phyloP scores from a whole-genome alignment of 1,140 invertebrate genomes.

The Ooceraea biroi region DNA sequence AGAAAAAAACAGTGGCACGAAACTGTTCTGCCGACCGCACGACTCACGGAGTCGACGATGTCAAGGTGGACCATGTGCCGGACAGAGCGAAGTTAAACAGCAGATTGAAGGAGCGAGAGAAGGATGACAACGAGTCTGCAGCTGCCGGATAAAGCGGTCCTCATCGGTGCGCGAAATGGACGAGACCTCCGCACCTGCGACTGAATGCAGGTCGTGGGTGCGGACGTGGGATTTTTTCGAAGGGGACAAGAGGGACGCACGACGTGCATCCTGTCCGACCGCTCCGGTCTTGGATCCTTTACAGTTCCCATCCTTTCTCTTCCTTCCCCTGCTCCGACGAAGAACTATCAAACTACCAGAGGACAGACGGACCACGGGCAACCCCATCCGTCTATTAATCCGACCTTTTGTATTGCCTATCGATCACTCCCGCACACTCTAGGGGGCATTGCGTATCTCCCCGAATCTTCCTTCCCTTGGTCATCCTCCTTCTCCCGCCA shows the following conservation, averaged over 20 bases:
- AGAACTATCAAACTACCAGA: conserved; percentile 36
- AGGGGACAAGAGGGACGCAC: neutral
- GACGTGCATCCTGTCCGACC: neutral
- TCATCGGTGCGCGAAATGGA: conserved; percentile 72
- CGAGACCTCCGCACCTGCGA: conserved; percentile 67
- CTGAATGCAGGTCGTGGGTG: conserved; percentile 56
- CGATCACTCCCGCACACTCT: conserved; percentile 75
- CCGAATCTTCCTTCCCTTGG: conserved; percentile 30
- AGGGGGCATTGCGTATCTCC: conserved; percentile 56
- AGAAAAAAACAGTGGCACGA: conserved; percentile 58
- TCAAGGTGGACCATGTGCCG: conserved; percentile 59
- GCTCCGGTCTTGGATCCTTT: neutral
- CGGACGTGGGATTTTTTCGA: conserved; percentile 20
- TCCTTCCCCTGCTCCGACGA: neutral
- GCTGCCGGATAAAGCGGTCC: conserved; percentile 69
- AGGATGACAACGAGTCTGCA: conserved; percentile 42
- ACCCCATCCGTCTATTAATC: conserved; percentile 79
- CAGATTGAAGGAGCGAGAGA: neutral
- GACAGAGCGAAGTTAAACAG: conserved; percentile 12
- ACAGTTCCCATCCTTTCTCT: neutral
- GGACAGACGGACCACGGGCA: conserved; percentile 47
- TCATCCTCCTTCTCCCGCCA: conserved; percentile 32
- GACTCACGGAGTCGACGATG: conserved; percentile 58
- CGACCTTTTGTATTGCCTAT: conserved; percentile 76
- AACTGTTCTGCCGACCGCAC: conserved; percentile 56